A percentile compares a stretch with the other conserved stretches of the same genome.
These are phyloP conservation scores for Neoitamus cyanurus DNA, from an alignment of 2,888 invertebrate genomes.

Conservation along the genomic window DNA sequence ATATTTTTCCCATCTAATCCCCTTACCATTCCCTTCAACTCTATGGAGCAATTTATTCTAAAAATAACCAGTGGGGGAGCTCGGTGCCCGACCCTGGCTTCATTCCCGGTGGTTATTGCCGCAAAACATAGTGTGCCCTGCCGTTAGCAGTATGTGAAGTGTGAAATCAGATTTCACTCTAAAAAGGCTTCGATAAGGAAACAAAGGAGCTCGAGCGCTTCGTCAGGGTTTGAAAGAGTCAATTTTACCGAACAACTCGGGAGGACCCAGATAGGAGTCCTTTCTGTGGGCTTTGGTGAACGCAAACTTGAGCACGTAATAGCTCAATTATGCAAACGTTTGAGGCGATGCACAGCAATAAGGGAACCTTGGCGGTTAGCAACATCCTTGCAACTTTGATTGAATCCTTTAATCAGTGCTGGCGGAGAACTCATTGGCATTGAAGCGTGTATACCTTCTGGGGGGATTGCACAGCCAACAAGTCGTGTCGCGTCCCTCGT, in stretches of 20 bases:
- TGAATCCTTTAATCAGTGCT: background rate
- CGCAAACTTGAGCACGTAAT: background rate
- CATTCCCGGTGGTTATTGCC: background rate
- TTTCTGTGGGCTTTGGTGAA: background rate
- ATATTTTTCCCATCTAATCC: background rate
- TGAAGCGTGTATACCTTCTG: background rate
- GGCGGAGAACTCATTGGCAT: background rate
- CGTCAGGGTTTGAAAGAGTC: background rate
- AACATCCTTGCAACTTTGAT: background rate
- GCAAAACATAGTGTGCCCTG: background rate
- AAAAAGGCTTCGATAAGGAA: background rate
- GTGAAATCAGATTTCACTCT: slow-evolving; percentile 9
- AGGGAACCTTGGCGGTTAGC: background rate
- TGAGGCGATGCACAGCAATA: background rate
- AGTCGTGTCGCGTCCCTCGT: background rate
- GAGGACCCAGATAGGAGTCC: background rate
- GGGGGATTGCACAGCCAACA: background rate
- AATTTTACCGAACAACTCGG: background rate
- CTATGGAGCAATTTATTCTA: background rate
- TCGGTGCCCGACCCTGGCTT: background rate
- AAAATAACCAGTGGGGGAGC: background rate
- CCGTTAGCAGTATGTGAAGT: slow-evolving; percentile 4
- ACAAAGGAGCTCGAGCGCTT: background rate
- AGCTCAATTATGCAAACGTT: background rate
- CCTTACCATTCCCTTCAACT: background rate